Conservation (phyloP, 2,113 vertebrate genomes). For the Piliocolobus tephrosceles region DNA sequence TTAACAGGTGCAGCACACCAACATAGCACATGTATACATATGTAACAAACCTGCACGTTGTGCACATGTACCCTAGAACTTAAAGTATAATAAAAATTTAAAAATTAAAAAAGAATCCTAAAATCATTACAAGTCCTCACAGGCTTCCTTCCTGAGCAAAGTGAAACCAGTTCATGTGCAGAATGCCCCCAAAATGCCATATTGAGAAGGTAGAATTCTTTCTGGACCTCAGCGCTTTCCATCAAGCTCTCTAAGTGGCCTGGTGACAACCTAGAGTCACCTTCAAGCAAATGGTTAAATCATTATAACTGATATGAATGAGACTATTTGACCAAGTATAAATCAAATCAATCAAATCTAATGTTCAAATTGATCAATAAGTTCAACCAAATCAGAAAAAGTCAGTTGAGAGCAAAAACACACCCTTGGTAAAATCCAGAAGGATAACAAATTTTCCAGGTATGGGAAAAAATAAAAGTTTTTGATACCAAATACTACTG, state of each 20-base stretch:
- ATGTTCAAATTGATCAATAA: neutral
- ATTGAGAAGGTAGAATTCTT: neutral
- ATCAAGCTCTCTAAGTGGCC: neutral
- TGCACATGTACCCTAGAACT: too few species aligned
- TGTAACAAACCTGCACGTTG: too few species aligned
- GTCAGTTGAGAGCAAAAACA: neutral
- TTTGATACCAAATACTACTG: neutral
- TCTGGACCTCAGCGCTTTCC: neutral
- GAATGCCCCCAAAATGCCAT: neutral
- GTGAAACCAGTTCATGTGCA: neutral
- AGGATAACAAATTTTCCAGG: neutral
- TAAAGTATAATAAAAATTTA: too few species aligned
- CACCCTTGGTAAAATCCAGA: neutral
- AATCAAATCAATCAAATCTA: neutral
- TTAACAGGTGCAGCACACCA: too few species aligned
- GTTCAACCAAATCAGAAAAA: neutral
- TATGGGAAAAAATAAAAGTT: neutral
- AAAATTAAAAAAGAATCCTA: neutral
- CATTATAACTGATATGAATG: neutral
- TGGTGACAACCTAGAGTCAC: neutral
- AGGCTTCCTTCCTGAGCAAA: neutral
- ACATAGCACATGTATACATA: too few species aligned
- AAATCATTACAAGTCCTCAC: neutral
- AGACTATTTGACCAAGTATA: neutral
- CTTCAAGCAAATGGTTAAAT: neutral